Conservation (phyloP, 2,888 invertebrate species). For the Euphydryas editha region DNA sequence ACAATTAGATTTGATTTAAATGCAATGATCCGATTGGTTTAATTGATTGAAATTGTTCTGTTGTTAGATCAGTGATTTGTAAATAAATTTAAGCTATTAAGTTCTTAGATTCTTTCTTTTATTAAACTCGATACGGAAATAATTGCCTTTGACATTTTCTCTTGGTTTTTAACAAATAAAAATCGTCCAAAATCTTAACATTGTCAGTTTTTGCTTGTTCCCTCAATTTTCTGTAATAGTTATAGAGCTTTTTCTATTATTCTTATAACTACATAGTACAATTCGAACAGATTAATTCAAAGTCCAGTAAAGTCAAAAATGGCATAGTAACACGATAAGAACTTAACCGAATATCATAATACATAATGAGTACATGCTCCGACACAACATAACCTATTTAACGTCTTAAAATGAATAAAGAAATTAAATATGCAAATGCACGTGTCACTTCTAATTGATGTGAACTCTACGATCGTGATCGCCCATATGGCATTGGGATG, state of each 20-base stretch:
- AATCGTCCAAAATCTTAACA: too few species aligned
- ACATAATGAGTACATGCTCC: slow-evolving; percentile 2
- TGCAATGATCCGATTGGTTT: slow-evolving; percentile 33
- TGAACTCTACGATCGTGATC: slow-evolving; percentile 55
- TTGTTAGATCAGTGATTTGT: not conserved
- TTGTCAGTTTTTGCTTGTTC: too few species aligned
- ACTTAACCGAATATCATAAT: not conserved
- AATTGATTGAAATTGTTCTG: slow-evolving; percentile 12
- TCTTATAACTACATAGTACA: too few species aligned
- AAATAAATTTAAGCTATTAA: not conserved
- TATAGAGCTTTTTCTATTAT: too few species aligned
- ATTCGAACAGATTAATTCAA: too few species aligned
- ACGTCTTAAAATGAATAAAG: not conserved
- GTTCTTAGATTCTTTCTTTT: not conserved
- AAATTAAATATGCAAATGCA: slow-evolving; percentile 46
- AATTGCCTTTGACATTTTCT: too few species aligned
- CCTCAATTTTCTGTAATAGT: too few species aligned
- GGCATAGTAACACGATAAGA: too few species aligned
- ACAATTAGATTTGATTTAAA: slow-evolving; percentile 58
- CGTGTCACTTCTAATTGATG: slow-evolving; percentile 64
- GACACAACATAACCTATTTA: slow-evolving; percentile 22
- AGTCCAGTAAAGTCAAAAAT: too few species aligned
- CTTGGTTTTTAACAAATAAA: too few species aligned
- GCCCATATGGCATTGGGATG: slow-evolving; percentile 75
- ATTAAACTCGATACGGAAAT: too few species aligned